A percentile compares a stretch with the other conserved stretches of the same genome.
These are phyloP conservation scores for Gallinago jamesoni DNA, from an alignment of 2,113 vertebrate genomes.

Conservation along the genomic window DNA sequence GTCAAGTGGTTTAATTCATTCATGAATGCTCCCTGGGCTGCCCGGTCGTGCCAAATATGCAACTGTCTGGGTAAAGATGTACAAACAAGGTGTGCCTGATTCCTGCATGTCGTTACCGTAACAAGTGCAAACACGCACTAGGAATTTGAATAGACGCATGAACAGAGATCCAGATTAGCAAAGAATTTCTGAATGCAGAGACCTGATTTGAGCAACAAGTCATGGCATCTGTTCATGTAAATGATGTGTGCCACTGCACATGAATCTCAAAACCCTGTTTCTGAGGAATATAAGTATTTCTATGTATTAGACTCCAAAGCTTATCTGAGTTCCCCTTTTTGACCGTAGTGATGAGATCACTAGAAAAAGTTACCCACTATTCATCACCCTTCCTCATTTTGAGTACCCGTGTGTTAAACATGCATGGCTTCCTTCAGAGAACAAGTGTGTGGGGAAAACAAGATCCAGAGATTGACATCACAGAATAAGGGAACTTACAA, in stretches of 20 bases:
- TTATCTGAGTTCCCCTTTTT: slow-evolving; percentile 14
- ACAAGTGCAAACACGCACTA: neutral
- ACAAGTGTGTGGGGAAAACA: neutral
- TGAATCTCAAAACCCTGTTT: neutral
- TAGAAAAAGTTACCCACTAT: neutral
- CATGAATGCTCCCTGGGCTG: neutral
- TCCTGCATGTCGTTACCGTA: neutral
- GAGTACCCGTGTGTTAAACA: neutral
- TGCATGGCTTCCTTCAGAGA: neutral
- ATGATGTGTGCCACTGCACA: neutral
- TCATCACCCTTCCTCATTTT: slow-evolving; percentile 7
- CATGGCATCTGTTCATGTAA: neutral
- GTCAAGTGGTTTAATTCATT: neutral
- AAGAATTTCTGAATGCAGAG: slow-evolving; percentile 15
- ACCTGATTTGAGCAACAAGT: neutral
- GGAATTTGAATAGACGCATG: neutral
- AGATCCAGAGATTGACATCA: neutral
- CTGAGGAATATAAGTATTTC: slow-evolving; percentile 37
- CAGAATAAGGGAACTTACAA: neutral
- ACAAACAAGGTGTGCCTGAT: slow-evolving; percentile 48
- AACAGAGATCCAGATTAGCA: neutral
- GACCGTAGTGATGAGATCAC: slow-evolving; percentile 38
- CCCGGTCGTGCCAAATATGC: neutral
- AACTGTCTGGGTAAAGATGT: neutral
- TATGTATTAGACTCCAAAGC: slow-evolving; percentile 18